These are phyloP conservation scores for Ataeniobius toweri DNA, from an alignment of 2,797 vertebrate genomes.

Conservation along the genomic window DNA sequence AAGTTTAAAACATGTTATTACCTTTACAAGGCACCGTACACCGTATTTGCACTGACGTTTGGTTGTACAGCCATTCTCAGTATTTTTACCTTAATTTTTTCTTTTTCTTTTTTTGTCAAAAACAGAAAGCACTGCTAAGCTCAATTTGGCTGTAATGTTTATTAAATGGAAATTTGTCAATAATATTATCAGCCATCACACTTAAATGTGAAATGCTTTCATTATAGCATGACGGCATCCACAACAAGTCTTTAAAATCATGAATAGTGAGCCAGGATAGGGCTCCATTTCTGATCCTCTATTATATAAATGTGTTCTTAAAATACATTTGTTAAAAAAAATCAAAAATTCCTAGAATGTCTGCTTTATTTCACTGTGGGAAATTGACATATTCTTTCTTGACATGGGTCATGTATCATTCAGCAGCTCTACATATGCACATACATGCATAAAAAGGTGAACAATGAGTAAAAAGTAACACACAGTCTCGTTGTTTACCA, in stretches of 20 bases:
- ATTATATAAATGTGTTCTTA: too few species aligned
- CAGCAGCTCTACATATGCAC: not conserved
- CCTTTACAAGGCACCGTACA: not conserved
- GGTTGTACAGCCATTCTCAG: not conserved
- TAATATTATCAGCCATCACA: not conserved
- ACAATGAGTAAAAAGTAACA: not conserved
- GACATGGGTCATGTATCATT: not conserved
- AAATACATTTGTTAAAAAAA: too few species aligned
- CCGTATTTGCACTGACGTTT: not conserved
- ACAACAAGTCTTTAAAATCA: not conserved
- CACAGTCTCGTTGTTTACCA: conserved; percentile 37
- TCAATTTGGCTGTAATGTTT: not conserved
- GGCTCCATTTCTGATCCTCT: too few species aligned
- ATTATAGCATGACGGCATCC: not conserved
- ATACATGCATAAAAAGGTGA: not conserved
- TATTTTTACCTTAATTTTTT: not conserved
- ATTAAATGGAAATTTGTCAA: not conserved
- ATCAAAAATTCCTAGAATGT: not conserved
- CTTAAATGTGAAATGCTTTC: not conserved
- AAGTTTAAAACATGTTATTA: not conserved
- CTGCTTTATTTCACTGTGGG: not conserved
- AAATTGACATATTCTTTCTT: not conserved
- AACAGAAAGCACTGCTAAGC: not conserved
- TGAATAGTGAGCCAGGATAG: too few species aligned
- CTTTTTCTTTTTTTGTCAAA: not conserved